phyloP scores from a whole-genome alignment of 1,140 invertebrate genomes.

The Drosophila prosaltans region DNA sequence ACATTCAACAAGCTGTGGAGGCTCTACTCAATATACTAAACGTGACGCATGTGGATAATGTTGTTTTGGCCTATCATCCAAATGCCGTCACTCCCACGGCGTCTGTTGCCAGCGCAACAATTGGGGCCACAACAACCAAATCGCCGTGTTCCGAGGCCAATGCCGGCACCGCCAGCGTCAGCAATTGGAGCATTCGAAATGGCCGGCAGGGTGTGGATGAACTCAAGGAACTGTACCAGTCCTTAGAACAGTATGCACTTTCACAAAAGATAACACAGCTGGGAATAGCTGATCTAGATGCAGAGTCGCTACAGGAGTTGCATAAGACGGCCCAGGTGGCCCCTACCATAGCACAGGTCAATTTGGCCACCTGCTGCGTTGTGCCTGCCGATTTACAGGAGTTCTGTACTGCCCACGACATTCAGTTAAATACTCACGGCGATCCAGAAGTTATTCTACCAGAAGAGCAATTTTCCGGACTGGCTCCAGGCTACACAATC shows the following conservation, averaged over 20 bases:
- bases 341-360: constrained; percentile 97
- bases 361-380: constrained; percentile 96
- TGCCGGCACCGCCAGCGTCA: constrained; percentile 10
- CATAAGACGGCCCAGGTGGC: constrained; percentile 92
- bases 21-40: constrained; percentile 69
- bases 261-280: constrained; percentile 86
- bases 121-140: constrained; percentile 53
- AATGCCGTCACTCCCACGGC: constrained; percentile 15
- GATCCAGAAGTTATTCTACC: constrained; percentile 91
- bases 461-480: constrained; percentile 58
- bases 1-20: constrained; percentile 63
- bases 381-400: constrained; percentile 94
- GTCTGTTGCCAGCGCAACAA: constrained; percentile 58
- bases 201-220: constrained; percentile 83
- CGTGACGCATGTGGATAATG: constrained; percentile 78
- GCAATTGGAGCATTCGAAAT: constrained; percentile 83
- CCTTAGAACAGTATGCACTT: constrained; percentile 63
- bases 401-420: constrained; percentile 95
- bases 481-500: constrained; percentile 66
- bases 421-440: constrained; percentile 97
- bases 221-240: constrained; percentile 85
- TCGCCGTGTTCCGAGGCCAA: constrained; percentile 41
- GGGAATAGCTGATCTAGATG: constrained; percentile 95
- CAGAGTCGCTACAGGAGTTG: constrained; percentile 89
- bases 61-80: constrained; percentile 81